Base-by-base conservation (phyloP, 2,888 invertebrate species). In the Melieria picta region DNA sequence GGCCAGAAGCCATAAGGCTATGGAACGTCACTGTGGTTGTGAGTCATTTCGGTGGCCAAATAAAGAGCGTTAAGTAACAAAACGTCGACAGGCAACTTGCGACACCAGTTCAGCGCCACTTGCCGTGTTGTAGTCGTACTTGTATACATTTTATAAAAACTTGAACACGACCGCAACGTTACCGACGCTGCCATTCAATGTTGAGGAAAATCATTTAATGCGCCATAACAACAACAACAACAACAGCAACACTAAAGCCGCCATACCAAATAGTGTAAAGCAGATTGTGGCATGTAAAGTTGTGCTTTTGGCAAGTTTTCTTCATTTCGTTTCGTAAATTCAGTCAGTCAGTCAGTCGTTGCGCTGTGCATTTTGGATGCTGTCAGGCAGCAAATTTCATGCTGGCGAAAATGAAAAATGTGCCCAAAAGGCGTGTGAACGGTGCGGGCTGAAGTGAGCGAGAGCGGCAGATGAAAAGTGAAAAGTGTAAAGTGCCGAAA, bases 391-490 rank as follows among this genome's bases (percentile, higher is more conserved):
- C 3, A 58, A 58, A 58, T 42, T 58, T 58, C 43, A 58, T 58
- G 30, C 11, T 11, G n/a, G 56, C 13, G 48, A 30, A 67, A 68
- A 70, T 64, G 64, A 71, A 56, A 65, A 69, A 71, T 68, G 46
- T 61, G 71, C 73, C 55, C 60, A 62, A 71, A 62, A 73, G 65
- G 64, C 73, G 62, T 30, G 10, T n/a, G 48, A 63, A 61, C 52
- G 42, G 46, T 55, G 63, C 45, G 9, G 45, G 13, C 13, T 16
- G 58, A 57, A 16, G 43, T 46, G 61, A 50, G 52, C 43, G 43
- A 50, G 30, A 50, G 30, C 55, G 63, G 43, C 13, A 46, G 42
- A 16, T 50, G 13, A 58, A 60, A 46, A 45, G 65, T 30, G 61
- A 42, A 45, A 30, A 7, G 57, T 4, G 5, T 11, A 61, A 65